phyloP scores from a whole-genome alignment of 37 sponge, comb jelly and placozoan genomes.

The Tethya wilhelma region DNA sequence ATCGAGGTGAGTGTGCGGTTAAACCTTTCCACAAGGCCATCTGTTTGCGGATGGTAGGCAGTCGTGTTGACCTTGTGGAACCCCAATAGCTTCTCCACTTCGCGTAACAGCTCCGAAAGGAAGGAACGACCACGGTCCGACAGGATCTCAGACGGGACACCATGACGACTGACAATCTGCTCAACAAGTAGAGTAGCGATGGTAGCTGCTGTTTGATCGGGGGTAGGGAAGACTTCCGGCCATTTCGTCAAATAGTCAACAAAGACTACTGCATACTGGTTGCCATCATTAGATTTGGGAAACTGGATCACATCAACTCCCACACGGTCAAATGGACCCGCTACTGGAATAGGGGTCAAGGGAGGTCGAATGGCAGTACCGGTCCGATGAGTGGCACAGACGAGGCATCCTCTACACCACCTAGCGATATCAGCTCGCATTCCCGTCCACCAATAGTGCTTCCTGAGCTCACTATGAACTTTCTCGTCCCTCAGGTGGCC shows the following conservation, averaged over 20 bases:
- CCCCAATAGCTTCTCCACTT: constrained; percentile 37
- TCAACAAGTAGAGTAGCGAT: constrained; percentile 60
- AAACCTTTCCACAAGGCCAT: constrained; percentile 59
- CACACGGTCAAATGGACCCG: constrained; percentile 51
- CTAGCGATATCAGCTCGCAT: constrained; percentile 39
- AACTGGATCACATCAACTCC: constrained; percentile 55
- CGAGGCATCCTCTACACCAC: constrained; percentile 44
- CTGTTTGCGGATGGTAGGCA: constrained; percentile 64
- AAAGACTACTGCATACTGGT: constrained; percentile 60
- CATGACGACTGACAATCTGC: constrained; percentile 62
- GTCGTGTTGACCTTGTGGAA: constrained; percentile 54
- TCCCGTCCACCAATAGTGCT: constrained; percentile 63
- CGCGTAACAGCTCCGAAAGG: constrained; percentile 39
- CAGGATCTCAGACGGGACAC: constrained; percentile 53
- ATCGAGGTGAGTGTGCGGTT: constrained; percentile 39
- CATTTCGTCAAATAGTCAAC: constrained; percentile 72
- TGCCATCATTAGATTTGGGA: constrained; percentile 37
- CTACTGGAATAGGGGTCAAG: constrained; percentile 68
- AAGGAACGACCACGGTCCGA: constrained; percentile 56
- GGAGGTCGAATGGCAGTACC: constrained; percentile 26
- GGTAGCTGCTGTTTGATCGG: constrained; percentile 59
- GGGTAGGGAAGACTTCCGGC: constrained; percentile 66
- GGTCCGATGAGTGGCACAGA: constrained; percentile 33
- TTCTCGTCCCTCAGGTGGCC: constrained; percentile 50
- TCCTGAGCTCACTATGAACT: constrained; percentile 29